Percentiles rank a stretch among this genome's conserved stretches.
phyloP scores from a whole-genome alignment of 53 echinoderm and acorn worm species.

The Luidia sarsii region DNA sequence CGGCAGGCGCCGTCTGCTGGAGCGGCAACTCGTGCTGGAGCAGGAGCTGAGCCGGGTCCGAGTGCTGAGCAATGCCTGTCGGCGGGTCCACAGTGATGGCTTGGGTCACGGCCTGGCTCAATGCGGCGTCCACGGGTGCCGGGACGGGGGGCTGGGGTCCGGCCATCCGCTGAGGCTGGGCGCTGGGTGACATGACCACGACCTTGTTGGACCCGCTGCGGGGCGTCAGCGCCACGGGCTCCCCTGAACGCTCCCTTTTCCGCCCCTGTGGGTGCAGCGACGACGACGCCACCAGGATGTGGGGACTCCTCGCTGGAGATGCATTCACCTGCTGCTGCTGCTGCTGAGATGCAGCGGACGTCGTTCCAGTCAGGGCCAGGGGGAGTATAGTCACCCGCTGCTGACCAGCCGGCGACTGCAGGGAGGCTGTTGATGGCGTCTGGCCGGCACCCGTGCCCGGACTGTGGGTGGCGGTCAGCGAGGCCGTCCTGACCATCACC shows the following conservation, averaged over 20 bases:
- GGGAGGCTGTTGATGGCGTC: no score
- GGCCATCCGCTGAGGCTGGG: neutral
- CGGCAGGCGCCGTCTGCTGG: no score
- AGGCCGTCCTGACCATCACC: conserved; percentile 1
- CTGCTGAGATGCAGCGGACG: no score
- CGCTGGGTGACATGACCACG: conserved; percentile 25
- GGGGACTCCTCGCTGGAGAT: neutral
- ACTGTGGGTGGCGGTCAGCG: neutral
- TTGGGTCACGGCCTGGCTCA: neutral
- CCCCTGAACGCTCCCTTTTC: neutral
- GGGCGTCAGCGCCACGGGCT: conserved; percentile 10
- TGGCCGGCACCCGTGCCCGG: no score
- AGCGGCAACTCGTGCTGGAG: no score
- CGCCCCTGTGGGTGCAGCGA: neutral
- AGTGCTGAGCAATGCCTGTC: neutral
- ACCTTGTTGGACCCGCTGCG: conserved; percentile 15
- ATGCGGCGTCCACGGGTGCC: no score
- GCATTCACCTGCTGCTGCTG: neutral
- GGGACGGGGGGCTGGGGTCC: no score
- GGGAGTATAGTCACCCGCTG: no score
- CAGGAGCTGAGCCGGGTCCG: neutral
- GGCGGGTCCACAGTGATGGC: neutral
- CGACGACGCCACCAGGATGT: neutral
- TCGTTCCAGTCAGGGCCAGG: no score
- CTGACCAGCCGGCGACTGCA: no score